Evolutionary conservation across 2,797 vertebrate genomes (phyloP).

Genomic region (Pteropus rufus): DNA sequence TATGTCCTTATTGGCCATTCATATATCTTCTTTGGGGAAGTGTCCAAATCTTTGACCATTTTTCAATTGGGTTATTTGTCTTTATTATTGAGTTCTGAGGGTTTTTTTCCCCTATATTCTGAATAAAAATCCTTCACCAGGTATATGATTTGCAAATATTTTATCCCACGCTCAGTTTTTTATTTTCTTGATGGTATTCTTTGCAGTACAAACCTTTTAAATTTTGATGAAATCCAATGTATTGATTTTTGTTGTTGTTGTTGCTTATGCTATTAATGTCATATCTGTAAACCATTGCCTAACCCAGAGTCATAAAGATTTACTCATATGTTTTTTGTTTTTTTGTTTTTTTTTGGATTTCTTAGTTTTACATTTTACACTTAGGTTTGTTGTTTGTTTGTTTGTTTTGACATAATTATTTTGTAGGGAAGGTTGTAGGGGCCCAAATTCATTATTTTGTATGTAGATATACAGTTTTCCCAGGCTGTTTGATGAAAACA

Average conservation of each 20-base stretch:
- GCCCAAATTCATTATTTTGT: no score
- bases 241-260: not conserved
- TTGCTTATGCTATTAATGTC: not conserved
- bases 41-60: not conserved
- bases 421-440: no score
- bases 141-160: not conserved
- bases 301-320: not conserved
- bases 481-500: not conserved
- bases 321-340: not conserved
- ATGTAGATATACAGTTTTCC: no score
- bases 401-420: no score
- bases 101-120: not conserved
- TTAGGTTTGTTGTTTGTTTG: no score
- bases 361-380: no score
- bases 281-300: not conserved
- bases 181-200: not conserved
- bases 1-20: not conserved
- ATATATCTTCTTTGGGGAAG: not conserved
- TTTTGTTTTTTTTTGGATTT: no score
- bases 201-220: not conserved
- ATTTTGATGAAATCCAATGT: not conserved
- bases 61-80: not conserved
- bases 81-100: not conserved
- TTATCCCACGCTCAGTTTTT: not conserved
- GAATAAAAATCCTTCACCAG: not conserved